Evolutionary conservation across 2,888 invertebrate species (phyloP), one percentile per base, ranked within the genome.

Genomic region (Torymus aiolomorphi): DNA sequence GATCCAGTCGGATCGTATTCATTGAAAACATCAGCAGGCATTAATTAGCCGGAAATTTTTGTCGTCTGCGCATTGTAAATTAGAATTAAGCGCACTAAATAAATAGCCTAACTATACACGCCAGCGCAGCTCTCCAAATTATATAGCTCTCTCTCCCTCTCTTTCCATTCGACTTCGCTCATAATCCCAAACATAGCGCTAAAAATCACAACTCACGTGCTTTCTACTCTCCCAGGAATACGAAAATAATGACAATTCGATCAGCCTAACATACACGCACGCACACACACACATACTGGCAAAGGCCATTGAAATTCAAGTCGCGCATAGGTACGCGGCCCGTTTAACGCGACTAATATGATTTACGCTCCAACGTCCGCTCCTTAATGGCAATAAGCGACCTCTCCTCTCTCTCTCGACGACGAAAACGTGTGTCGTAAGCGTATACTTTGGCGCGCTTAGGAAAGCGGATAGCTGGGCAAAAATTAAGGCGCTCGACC

Each of bases 31-130:
- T 70, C 73, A 62, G 31, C 78, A 62, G 10, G 56, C 57, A 20
- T 52, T 76, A 80, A 80, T 80, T 80, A 80, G 56, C 14, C 16
- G 5, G 52, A 2, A 59, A 62, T 80, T 75, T 65, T 56, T 18
- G 16, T 31, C 72, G 71, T 57, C 76, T 12, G 10, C 2, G n/a
- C 56, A 52, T 49, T 54, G 51, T 80, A 80, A 80, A 80, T 80
- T 71, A 80, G 42, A 71, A 72, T 16, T 49, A 61, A 57, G 52
- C 16, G 51, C 61, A 57, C 51, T 54, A 74, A 63, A 72, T 62
- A 57, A 62, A 56, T 71, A 70, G 14, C 18, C 51, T 42, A 42
- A 42, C 8, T 42, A 42, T 10, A 42, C 31, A 5, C 16, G 16
- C 4, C 42, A 24, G 20, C 24, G 54, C 59, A 66, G 5, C 71